A percentile compares a stretch with the other conserved stretches of the same genome.
These are phyloP conservation scores for Philereme transversata DNA, from an alignment of 2,888 invertebrate species.

Conservation along the genomic window DNA sequence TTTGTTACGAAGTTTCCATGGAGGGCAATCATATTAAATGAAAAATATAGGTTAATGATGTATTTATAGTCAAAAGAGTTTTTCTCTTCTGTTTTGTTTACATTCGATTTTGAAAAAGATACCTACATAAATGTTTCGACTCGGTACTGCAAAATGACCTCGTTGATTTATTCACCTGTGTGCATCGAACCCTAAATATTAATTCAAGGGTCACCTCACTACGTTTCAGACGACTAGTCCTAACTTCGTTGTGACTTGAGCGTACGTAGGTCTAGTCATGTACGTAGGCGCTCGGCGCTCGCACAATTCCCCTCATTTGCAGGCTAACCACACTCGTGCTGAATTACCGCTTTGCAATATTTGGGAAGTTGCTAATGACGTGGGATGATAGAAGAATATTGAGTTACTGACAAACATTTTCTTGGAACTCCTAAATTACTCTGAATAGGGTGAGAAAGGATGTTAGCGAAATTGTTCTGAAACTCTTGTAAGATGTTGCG, in stretches of 20 bases:
- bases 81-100: too few species aligned
- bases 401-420: constrained; percentile 4
- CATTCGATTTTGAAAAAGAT: too few species aligned
- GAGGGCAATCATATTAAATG: constrained; percentile 10
- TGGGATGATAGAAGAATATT: constrained; percentile 13
- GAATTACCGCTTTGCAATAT: constrained; percentile 23
- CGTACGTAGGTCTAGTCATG: background rate
- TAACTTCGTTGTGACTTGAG: background rate
- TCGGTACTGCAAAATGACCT: background rate
- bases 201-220: too few species aligned
- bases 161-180: background rate
- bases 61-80: background rate
- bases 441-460: background rate
- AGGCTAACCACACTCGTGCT: constrained; percentile 13
- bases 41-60: constrained; percentile 7
- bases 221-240: too few species aligned
- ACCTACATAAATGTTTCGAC: too few species aligned
- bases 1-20: constrained; percentile 23
- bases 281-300: background rate
- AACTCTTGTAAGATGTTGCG: background rate
- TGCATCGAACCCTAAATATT: background rate
- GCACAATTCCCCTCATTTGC: constrained; percentile 24
- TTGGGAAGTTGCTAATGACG: constrained; percentile 29
- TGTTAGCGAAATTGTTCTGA: background rate
- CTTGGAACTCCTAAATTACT: constrained; percentile 2